phyloP scores from a whole-genome alignment of 2,797 vertebrate genomes.

The Pelobates cultripes region DNA sequence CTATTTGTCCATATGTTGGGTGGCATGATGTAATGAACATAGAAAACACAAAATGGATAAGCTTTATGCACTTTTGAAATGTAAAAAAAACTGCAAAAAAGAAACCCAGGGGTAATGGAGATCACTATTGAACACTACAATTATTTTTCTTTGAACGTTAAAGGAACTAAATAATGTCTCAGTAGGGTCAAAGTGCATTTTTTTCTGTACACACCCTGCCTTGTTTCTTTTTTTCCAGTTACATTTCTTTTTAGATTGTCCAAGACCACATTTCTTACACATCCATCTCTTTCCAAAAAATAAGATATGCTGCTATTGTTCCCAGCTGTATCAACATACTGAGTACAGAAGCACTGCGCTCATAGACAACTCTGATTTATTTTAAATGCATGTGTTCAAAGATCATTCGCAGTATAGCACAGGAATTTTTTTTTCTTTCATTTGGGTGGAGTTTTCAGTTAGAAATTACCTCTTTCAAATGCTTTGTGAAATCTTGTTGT shows the following conservation, averaged over 20 bases:
- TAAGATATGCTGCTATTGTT: conserved; percentile 56
- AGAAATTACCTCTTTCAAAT: conserved; percentile 10
- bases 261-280: conserved; percentile 42
- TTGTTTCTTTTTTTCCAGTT: conserved; percentile 44
- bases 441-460: conserved; percentile 25
- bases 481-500: neutral
- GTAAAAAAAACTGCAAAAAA: no score
- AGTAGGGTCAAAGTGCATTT: conserved; percentile 37
- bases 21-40: no score
- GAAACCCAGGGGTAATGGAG: no score
- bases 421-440: conserved; percentile 42
- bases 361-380: conserved; percentile 53
- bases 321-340: conserved; percentile 54
- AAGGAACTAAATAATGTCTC: neutral
- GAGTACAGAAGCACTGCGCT: conserved; percentile 30
- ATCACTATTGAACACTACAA: neutral
- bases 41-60: no score
- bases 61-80: no score
- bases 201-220: conserved; percentile 42
- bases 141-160: no score
- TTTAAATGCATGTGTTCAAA: conserved; percentile 49
- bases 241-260: conserved; percentile 37
- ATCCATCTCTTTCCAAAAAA: conserved; percentile 55
- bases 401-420: conserved; percentile 31
- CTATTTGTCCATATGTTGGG: no score